Evolutionary conservation across 2,113 vertebrate species (phyloP).

Genomic region (Hippocampus mohnikei): DNA sequence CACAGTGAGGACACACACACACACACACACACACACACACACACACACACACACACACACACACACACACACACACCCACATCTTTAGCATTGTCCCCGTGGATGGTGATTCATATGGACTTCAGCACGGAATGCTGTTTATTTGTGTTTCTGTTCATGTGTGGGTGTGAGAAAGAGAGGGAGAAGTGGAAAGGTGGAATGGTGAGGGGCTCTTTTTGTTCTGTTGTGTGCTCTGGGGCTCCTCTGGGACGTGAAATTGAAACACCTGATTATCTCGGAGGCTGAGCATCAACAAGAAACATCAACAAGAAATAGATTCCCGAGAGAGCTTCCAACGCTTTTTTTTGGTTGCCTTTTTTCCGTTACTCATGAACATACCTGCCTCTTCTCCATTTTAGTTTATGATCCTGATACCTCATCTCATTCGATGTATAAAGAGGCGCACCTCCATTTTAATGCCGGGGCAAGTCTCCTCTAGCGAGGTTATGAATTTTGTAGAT

Average conservation of each 20-base stretch:
- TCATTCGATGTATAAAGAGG: too few species aligned
- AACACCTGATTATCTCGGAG: constrained; percentile 56
- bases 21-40: too few species aligned
- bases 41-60: too few species aligned
- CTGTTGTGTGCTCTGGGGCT: constrained; percentile 37
- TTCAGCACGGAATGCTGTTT: constrained; percentile 23
- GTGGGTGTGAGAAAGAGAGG: neutral
- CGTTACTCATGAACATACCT: neutral
- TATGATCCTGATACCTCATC: too few species aligned
- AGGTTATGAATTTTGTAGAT: too few species aligned
- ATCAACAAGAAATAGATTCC: constrained; percentile 29
- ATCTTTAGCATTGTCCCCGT: constrained; percentile 10
- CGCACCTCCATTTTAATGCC: too few species aligned
- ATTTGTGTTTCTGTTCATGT: constrained; percentile 1
- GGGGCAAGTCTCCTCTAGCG: too few species aligned
- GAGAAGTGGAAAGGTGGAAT: neutral
- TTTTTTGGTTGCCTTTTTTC: neutral
- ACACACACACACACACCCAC: neutral
- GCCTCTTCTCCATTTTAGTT: neutral
- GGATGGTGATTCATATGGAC: constrained; percentile 19
- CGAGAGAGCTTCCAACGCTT: constrained; percentile 25
- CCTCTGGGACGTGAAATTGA: constrained; percentile 42
- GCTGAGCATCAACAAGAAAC: constrained; percentile 17
- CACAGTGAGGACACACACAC: too few species aligned
- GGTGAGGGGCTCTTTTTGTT: constrained; percentile 22